phyloP scores from a whole-genome alignment of 2,113 vertebrate species.

The Gobio gobio region DNA sequence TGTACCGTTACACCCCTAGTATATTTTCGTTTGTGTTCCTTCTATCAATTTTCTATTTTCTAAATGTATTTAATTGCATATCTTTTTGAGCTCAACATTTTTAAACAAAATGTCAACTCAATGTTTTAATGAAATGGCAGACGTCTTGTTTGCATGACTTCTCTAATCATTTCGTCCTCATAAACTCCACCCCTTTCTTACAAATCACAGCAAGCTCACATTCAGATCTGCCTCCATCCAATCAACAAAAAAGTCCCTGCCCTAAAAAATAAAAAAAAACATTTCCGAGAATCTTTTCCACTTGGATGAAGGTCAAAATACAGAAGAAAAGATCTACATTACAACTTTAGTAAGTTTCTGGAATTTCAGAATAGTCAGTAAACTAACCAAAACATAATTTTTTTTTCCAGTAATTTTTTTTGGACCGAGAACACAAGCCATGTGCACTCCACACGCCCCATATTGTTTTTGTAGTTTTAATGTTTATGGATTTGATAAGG shows the following conservation, averaged over 20 bases:
- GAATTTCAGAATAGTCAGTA: not conserved
- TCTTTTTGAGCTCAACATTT: no score
- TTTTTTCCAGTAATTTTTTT: not conserved
- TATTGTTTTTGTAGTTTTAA: constrained; percentile 19
- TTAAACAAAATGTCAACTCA: no score
- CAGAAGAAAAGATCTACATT: no score
- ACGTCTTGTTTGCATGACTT: no score
- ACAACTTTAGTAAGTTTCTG: not conserved
- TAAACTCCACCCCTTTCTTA: no score
- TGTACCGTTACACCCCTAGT: no score
- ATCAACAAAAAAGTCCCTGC: not conserved
- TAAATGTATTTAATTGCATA: no score
- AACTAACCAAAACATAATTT: not conserved
- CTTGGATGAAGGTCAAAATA: not conserved
- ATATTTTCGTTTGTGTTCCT: no score
- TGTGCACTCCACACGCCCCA: not conserved
- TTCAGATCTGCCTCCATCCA: not conserved
- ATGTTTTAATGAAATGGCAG: no score
- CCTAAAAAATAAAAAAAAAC: no score
- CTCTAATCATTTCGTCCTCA: no score
- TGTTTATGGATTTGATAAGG: constrained; percentile 33
- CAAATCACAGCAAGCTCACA: not conserved
- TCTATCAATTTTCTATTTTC: no score
- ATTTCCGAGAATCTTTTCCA: not conserved
- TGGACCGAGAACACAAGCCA: not conserved